Percentiles rank a stretch among this genome's conserved stretches.
phyloP scores from a whole-genome alignment of 2,888 invertebrate genomes.

The Cheiracanthium punctorium region DNA sequence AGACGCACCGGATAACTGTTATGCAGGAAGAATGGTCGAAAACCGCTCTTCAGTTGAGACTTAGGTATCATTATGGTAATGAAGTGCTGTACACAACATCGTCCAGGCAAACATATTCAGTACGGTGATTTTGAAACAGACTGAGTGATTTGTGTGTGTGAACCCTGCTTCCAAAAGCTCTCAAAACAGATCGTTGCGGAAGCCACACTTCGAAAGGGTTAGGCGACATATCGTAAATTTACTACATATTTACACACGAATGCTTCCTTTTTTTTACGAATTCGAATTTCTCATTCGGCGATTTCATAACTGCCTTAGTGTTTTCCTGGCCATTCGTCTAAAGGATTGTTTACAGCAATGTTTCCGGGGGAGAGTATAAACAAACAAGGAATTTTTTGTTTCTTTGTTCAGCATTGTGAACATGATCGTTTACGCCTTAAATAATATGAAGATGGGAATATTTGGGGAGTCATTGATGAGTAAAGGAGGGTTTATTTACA shows the following conservation, averaged over 20 bases:
- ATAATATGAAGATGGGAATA: background rate
- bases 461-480: background rate
- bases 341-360: background rate
- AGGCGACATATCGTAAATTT: background rate
- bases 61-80: background rate
- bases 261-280: background rate
- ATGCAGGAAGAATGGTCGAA: background rate
- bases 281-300: background rate
- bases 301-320: background rate
- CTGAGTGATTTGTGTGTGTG: background rate
- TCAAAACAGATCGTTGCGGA: background rate
- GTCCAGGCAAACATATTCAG: background rate
- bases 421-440: background rate
- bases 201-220: background rate
- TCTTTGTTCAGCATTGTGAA: background rate
- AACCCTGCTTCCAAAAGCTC: background rate
- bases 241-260: constrained; percentile 2
- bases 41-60: background rate
- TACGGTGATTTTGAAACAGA: background rate
- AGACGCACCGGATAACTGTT: background rate
- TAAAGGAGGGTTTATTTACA: background rate
- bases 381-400: background rate
- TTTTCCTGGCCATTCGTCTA: background rate
- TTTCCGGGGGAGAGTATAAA: background rate
- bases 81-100: background rate